A percentile compares a stretch with the other conserved stretches of the same genome.
These are phyloP conservation scores for Triplophysa dalaica DNA, from an alignment of 2,113 vertebrate genomes.

Conservation along the genomic window DNA sequence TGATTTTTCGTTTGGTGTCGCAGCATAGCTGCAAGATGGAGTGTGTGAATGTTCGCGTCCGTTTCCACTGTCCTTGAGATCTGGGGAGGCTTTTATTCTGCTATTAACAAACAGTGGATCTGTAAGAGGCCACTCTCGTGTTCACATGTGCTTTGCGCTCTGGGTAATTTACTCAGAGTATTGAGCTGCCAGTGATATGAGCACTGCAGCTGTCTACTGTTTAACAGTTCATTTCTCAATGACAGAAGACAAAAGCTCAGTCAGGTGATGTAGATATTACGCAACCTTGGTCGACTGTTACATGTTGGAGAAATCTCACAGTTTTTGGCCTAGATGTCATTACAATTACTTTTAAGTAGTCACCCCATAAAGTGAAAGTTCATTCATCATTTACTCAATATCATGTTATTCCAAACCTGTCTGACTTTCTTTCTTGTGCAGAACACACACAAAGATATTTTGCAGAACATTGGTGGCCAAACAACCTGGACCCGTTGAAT, in stretches of 20 bases:
- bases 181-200: slow-evolving; percentile 20
- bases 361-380: too few species aligned
- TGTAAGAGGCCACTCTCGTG: slow-evolving; percentile 35
- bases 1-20: slow-evolving; percentile 48
- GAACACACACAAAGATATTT: too few species aligned
- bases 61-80: slow-evolving; percentile 41
- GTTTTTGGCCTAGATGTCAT: too few species aligned
- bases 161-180: slow-evolving; percentile 43
- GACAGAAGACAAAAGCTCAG: not conserved
- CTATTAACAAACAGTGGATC: slow-evolving; percentile 41
- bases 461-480: too few species aligned
- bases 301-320: not conserved
- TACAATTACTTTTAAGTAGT: too few species aligned
- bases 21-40: slow-evolving; percentile 36
- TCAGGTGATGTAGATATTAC: not conserved
- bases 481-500: too few species aligned
- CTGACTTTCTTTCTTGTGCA: too few species aligned
- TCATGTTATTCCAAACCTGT: too few species aligned
- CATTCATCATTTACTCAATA: too few species aligned
- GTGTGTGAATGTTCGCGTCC: slow-evolving; percentile 5
- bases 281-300: not conserved
- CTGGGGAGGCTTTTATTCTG: slow-evolving; percentile 27
- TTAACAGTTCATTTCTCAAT: slow-evolving; percentile 3
- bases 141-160: slow-evolving; percentile 16
- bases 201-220: slow-evolving; percentile 7